phyloP scores from a whole-genome alignment of 2,888 invertebrate genomes.

The Agrochola lychnidis region DNA sequence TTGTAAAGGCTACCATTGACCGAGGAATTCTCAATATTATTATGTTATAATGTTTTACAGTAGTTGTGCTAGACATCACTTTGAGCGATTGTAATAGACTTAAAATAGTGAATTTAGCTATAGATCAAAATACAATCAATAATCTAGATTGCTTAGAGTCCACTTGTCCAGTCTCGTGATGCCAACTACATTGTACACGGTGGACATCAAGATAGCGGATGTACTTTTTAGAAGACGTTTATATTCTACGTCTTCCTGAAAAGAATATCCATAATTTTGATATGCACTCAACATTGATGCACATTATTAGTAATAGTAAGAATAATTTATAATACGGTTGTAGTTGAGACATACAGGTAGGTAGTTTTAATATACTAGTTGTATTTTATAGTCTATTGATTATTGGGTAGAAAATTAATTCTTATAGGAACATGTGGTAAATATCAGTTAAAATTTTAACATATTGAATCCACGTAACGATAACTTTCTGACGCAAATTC shows the following conservation, averaged over 20 bases:
- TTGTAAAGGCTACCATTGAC: slow-evolving; percentile 36
- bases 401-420: slow-evolving; percentile 54
- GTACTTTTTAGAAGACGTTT: slow-evolving; percentile 34
- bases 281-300: slow-evolving; percentile 66
- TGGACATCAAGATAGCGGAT: slow-evolving; percentile 41
- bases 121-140: slow-evolving; percentile 58
- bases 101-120: slow-evolving; percentile 50
- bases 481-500: slow-evolving; percentile 50
- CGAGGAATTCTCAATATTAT: slow-evolving; percentile 52
- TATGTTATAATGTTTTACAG: slow-evolving; percentile 48
- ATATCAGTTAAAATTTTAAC: slow-evolving; percentile 36
- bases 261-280: slow-evolving; percentile 41
- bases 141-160: slow-evolving; percentile 54
- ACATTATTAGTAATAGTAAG: slow-evolving; percentile 74
- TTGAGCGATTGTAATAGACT: slow-evolving; percentile 47
- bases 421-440: slow-evolving; percentile 53
- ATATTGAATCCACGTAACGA: slow-evolving; percentile 27
- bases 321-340: slow-evolving; percentile 77
- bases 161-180: slow-evolving; percentile 71
- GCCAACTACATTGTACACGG: slow-evolving; percentile 71
- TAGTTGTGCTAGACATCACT: slow-evolving; percentile 60
- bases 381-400: slow-evolving; percentile 61
- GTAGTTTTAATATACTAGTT: slow-evolving; percentile 70
- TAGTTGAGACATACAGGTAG: slow-evolving; percentile 76
- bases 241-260: slow-evolving; percentile 26